phyloP scores from a whole-genome alignment of 2,113 vertebrate species.

The Rhizomys pruinosus region DNA sequence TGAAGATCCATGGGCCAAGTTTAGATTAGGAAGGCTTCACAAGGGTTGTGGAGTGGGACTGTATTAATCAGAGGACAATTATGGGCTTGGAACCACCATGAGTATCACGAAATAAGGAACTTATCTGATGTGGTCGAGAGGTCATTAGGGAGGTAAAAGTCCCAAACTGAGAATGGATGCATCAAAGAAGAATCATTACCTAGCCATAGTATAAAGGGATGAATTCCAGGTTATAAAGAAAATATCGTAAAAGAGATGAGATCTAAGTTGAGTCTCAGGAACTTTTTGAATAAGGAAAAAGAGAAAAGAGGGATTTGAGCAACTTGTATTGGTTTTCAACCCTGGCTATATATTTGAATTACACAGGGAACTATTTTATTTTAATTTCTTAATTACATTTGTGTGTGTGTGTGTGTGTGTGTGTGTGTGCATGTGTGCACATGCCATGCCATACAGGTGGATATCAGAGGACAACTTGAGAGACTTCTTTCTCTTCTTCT shows the following conservation, averaged over 20 bases:
- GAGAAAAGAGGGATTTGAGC: not conserved
- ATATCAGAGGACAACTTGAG: not conserved
- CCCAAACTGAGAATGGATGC: not conserved
- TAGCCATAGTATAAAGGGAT: not conserved
- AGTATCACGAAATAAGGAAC: not conserved
- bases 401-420: not conserved
- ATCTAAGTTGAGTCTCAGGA: slow-evolving; percentile 12
- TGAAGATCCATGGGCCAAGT: not conserved
- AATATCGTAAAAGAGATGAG: not conserved
- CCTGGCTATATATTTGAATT: not conserved
- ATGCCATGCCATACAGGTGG: not conserved
- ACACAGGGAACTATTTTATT: not conserved
- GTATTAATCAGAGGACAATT: not conserved
- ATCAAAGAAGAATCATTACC: slow-evolving; percentile 9
- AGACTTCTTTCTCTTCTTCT: not conserved
- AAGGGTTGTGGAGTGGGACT: not conserved
- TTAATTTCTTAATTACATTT: not conserved
- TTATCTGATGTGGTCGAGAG: not conserved
- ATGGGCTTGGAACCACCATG: not conserved
- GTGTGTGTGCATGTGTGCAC: not conserved
- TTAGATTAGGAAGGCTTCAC: accelerated
- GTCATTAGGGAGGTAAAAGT: not conserved
- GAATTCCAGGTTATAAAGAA: not conserved
- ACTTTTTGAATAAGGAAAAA: not conserved
- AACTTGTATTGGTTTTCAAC: not conserved